Evolutionary conservation across 2,113 vertebrate genomes (phyloP).

Genomic region (Hippocampus comes): DNA sequence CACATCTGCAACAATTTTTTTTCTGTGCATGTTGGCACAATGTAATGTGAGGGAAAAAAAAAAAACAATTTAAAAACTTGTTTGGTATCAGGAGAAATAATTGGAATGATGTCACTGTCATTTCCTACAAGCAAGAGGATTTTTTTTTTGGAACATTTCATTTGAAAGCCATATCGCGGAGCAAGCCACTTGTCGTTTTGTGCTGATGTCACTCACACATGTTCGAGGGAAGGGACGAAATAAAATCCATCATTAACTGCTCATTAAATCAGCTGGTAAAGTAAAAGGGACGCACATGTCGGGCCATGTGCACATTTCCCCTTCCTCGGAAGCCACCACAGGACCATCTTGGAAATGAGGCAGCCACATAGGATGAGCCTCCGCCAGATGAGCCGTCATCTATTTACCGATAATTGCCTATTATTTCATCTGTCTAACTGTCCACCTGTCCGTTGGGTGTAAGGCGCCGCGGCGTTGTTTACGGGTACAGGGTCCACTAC

Average conservation of each 20-base stretch:
- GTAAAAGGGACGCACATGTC: conserved; percentile 43
- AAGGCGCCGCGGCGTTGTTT: conserved; percentile 1
- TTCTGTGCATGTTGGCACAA: too few species aligned
- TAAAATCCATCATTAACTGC: neutral
- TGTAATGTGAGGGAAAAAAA: too few species aligned
- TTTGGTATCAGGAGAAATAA: too few species aligned
- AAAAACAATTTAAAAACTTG: too few species aligned
- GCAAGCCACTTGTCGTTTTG: neutral
- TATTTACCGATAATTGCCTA: conserved; percentile 26
- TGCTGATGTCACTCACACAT: neutral
- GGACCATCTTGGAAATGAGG: neutral
- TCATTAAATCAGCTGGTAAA: conserved; percentile 7
- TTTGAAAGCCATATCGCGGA: neutral
- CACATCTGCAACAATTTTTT: too few species aligned
- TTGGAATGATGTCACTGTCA: too few species aligned
- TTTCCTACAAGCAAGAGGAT: too few species aligned
- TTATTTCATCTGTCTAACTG: conserved; percentile 13
- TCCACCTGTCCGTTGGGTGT: conserved; percentile 14
- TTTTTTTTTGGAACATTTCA: too few species aligned
- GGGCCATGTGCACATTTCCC: conserved; percentile 24
- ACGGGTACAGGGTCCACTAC: conserved; percentile 26
- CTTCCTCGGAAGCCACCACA: conserved; percentile 5
- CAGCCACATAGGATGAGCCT: neutral
- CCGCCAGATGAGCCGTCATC: conserved; percentile 16
- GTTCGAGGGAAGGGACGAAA: neutral